Base-by-base conservation (phyloP, 1,140 invertebrate species). In the Neoseiulus cucumeris region DNA sequence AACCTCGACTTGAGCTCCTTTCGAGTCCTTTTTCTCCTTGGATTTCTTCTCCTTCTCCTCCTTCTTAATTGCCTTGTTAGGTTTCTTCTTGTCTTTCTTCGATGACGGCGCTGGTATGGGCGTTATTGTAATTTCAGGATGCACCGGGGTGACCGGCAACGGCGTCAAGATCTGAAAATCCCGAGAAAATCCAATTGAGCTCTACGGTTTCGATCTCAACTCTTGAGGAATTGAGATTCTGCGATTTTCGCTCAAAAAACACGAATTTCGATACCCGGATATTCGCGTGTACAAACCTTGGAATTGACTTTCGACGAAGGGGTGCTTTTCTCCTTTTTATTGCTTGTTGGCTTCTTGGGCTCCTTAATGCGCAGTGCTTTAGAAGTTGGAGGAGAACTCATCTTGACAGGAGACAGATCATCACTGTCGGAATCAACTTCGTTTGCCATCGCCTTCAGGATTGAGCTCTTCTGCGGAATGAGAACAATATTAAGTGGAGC, bases 401-500 rank as follows among this genome's bases (percentile, higher is more conserved):
- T 39, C 33, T 39, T 39, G 33, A 39, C 33, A 25, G 51, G 51
- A 29, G 33, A 59, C 51, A 33, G 22, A 2, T 25, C 33, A 29
- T 59, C 51, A 33, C 51, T 59, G 51, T 59, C 51, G 25, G 51
- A 59, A 6, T 25, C 51, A 9, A 59, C 51, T 59, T 59, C 51
- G 33, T 25, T 59, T 1, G 22, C 51, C 51, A 59, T 59, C 51
- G 25, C 33, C 22, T 33, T 25, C 25, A 59, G 51, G 25, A 59
- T 25, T 25, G 51, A 59, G 33, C 17, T 59, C 22, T 59, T 59
- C 22, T 33, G 25, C 51, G 14, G 4, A 39, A 39, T 4, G 33
- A 39, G 33, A 39, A 39, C 4, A 39, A 39, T 39, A 39, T 39
- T 39, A 4, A 39, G 33, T 39, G 33, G 9, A 9, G 33, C 4